These are phyloP conservation scores for Hirtodrosophila cameraria DNA, from an alignment of 2,888 invertebrate species.

Conservation along the genomic window DNA sequence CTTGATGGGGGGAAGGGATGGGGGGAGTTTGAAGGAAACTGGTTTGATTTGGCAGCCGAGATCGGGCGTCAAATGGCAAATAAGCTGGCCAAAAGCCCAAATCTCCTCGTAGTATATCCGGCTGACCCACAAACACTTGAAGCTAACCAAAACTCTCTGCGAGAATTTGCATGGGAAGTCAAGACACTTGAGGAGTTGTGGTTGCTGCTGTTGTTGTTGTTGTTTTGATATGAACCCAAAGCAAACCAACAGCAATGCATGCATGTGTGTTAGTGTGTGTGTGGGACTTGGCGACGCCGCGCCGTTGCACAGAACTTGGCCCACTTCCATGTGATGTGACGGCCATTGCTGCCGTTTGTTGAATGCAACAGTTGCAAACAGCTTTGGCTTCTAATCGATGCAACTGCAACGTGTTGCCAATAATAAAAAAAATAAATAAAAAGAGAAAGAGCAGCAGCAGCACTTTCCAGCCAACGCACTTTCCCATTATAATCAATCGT, in stretches of 20 bases:
- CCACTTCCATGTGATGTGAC: constrained; percentile 66
- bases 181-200: constrained; percentile 13
- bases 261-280: constrained; percentile 20
- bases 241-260: constrained; percentile 2
- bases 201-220: constrained; percentile 26
- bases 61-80: constrained; percentile 42
- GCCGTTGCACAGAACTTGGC: constrained; percentile 61
- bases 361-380: constrained; percentile 8
- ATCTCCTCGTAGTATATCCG: constrained; percentile 49
- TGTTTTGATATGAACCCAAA: constrained; percentile 19
- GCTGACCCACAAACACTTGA: constrained; percentile 65
- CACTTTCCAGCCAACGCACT: constrained; percentile 48
- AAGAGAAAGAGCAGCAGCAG: constrained; percentile 36
- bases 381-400: constrained; percentile 48
- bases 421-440: constrained; percentile 40
- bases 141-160: neutral
- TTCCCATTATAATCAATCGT: constrained; percentile 29
- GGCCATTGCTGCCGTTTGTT: constrained; percentile 55
- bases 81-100: constrained; percentile 31
- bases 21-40: constrained; percentile 40
- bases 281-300: constrained; percentile 34
- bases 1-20: neutral
- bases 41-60: constrained; percentile 59
- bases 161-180: constrained; percentile 59
- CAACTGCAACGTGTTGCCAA: constrained; percentile 52